Conservation (phyloP, 1,140 invertebrate species). For the Zaprionus inermis region DNA sequence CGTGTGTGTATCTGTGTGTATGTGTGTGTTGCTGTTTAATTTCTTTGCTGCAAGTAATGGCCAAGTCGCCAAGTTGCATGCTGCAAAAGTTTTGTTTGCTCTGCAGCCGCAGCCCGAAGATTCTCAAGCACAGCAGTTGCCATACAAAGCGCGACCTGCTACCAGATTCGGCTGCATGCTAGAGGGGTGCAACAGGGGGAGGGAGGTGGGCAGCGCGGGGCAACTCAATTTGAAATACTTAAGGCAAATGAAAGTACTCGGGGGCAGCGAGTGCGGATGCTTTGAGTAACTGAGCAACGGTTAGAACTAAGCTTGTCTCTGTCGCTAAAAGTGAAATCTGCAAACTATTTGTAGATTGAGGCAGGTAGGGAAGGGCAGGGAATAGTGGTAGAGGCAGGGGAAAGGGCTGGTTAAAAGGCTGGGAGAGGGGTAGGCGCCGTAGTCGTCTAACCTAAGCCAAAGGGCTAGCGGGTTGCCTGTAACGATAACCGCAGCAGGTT, state of each 20-base stretch:
- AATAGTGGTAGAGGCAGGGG: neutral
- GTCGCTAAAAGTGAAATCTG: conserved; percentile 1
- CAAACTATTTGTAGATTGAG: neutral
- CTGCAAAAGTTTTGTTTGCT: conserved; percentile 56
- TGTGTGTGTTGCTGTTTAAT: conserved; percentile 59
- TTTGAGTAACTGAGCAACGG: neutral
- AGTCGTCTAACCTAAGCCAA: neutral
- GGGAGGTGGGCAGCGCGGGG: conserved; percentile 15
- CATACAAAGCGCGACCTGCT: conserved; percentile 40
- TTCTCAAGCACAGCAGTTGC: conserved; percentile 32
- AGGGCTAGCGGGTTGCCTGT: neutral
- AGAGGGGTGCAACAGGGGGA: conserved; percentile 12
- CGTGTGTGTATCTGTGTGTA: conserved; percentile 24
- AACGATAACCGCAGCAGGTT: conserved; percentile 70
- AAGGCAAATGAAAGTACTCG: conserved; percentile 9
- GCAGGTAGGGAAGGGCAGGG: neutral
- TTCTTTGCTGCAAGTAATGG: conserved; percentile 74
- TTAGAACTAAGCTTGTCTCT: conserved; percentile 2
- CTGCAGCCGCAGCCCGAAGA: conserved; percentile 18
- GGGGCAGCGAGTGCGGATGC: too few species aligned
- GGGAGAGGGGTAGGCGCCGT: too few species aligned
- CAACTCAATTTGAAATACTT: conserved; percentile 24
- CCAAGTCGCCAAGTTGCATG: conserved; percentile 69
- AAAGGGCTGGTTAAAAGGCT: neutral
- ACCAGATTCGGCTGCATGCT: conserved; percentile 52